Base-by-base conservation (phyloP, 2,113 vertebrate species). In the Columba livia region DNA sequence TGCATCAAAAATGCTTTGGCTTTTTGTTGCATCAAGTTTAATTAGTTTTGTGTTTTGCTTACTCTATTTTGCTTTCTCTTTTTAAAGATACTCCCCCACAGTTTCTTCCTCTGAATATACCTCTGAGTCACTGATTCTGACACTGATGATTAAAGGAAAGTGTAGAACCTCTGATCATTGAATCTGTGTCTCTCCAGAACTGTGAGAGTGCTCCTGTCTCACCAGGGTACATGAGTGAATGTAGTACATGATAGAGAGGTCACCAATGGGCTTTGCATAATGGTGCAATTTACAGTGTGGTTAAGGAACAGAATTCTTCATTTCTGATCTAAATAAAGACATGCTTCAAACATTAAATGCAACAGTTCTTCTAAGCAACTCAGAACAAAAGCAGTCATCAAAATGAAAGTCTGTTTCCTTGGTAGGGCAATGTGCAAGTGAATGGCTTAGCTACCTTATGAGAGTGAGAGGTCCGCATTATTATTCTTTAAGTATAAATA, bases 11-110 rank as follows among this genome's bases (percentile, higher is more conserved):
- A 98, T 97, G 91, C 90, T 97, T 94, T 95, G 86, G 92, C 72
- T 98, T 98, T 95, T 97, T 97, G 94, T 97, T 97, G 80, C 87
- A 98, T 93, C 95, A 94, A 97, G 87, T 98, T 97, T 98, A 98
- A 98, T 98, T 98, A 98, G 97, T 97, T 98, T 97, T 97, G 93
- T 97, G 94, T 44, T 96, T 96, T 98, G 95, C 97, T 98, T 96
- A 89, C 89, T 97, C 77, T 93, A 29, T 97, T 98, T 97, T 93
- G 40, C 54, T 95, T 92, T 88, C 60, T 96, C 71, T 96, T 97
- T 97, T 67, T 86, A 75, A 92, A 88, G 54, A 79, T 73, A 89
- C 83, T 94, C 81, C 67, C 70, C 71, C 73, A 77, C 81, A 90
- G 72, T 85, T 96, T 97, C 82, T 97, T 96, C 57, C 20, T 95